Evolutionary conservation across 1,140 invertebrate species (phyloP).

Genomic region (Drosophila azteca): DNA sequence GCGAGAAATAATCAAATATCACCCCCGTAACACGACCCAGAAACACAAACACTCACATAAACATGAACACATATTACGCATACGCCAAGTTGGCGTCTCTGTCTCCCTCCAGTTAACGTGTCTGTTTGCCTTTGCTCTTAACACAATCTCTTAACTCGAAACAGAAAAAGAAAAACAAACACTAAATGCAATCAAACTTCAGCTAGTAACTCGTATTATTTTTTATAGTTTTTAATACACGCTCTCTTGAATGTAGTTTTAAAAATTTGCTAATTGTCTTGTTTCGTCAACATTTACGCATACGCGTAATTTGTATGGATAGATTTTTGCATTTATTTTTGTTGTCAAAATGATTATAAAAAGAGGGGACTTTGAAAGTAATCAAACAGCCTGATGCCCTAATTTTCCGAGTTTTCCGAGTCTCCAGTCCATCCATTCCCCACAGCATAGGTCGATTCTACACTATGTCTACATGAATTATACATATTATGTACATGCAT

Average conservation of each 20-base stretch:
- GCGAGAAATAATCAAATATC: constrained; percentile 31
- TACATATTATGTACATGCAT: too few relatives aligned
- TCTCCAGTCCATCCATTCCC: too few relatives aligned
- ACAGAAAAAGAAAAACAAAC: too few relatives aligned
- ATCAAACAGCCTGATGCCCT: too few relatives aligned
- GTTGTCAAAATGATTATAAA: neutral
- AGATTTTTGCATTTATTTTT: constrained; percentile 39
- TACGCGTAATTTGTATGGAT: constrained; percentile 18
- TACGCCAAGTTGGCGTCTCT: constrained; percentile 29
- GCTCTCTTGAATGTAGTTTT: constrained; percentile 13
- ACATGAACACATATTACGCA: constrained; percentile 34
- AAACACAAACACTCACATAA: neutral
- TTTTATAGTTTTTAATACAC: neutral
- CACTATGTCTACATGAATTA: too few relatives aligned
- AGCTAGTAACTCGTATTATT: constrained; percentile 51
- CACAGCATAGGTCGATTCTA: too few relatives aligned
- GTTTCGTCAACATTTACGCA: constrained; percentile 71
- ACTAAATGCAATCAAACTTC: constrained; percentile 7
- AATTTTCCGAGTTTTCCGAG: too few relatives aligned
- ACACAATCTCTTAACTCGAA: constrained; percentile 24
- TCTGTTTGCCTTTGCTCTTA: constrained; percentile 38
- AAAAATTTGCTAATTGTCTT: constrained; percentile 37
- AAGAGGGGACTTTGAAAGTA: too few relatives aligned
- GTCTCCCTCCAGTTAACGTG: neutral
- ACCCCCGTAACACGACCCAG: neutral